These are phyloP conservation scores for Trichonephila inaurata DNA, from an alignment of 1,140 invertebrate genomes.

Conservation along the genomic window DNA sequence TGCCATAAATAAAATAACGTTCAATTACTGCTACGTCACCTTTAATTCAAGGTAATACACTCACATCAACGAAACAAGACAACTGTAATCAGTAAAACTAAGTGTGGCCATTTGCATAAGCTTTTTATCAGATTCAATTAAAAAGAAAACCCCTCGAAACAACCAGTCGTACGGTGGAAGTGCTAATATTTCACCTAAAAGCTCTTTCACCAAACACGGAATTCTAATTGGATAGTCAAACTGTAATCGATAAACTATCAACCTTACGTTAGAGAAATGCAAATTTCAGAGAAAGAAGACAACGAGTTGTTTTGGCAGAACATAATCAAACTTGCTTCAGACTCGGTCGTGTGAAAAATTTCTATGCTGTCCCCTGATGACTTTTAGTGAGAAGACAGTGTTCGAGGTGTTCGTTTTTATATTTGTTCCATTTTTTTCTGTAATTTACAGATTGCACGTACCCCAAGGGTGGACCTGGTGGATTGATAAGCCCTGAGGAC, in stretches of 20 bases:
- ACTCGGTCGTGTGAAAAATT: neutral
- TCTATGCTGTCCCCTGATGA: neutral
- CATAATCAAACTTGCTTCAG: neutral
- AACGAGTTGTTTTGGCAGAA: slow-evolving; percentile 3
- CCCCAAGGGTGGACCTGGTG: slow-evolving; percentile 81
- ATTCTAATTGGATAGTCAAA: slow-evolving; percentile 18
- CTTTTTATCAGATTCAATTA: slow-evolving; percentile 28
- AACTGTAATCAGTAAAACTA: neutral
- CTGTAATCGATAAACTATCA: slow-evolving; percentile 23
- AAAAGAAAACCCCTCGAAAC: slow-evolving; percentile 8
- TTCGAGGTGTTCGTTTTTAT: neutral
- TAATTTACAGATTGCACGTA: slow-evolving; percentile 61
- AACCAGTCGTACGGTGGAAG: neutral
- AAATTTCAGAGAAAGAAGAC: neutral
- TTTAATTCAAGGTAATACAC: slow-evolving; percentile 12
- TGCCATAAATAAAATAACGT: neutral
- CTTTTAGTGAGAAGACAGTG: neutral
- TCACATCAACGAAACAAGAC: neutral
- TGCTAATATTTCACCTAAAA: slow-evolving; percentile 27
- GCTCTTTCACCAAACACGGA: slow-evolving; percentile 30
- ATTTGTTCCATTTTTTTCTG: neutral
- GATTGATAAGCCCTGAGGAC: slow-evolving; percentile 83
- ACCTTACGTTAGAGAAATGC: slow-evolving; percentile 37
- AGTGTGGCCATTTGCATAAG: slow-evolving; percentile 4
- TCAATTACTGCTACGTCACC: neutral